Evolutionary conservation across 2,888 invertebrate species (phyloP), one percentile per base, ranked within the genome.

Genomic region (Podabrus alpinus): DNA sequence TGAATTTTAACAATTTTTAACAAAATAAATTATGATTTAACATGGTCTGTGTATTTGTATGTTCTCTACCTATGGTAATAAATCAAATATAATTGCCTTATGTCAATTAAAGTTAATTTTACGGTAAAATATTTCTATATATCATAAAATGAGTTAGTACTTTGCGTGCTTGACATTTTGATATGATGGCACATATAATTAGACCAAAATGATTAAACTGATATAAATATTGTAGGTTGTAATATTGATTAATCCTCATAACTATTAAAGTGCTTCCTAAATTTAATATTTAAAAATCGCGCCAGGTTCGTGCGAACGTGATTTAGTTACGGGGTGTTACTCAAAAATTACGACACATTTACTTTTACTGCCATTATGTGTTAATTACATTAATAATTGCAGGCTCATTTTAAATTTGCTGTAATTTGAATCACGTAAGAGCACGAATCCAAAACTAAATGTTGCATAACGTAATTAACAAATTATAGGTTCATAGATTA

Each of bases 41-140:
- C 21, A 21, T 19, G 62, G 19, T 62, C 19, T n/a, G 17, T 64
- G 19, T 45, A 45, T 45, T 45, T 45, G 45, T 45, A 45, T 45
- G 45, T 45, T n/a, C 45, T n/a, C n/a, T 45, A 45, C 45, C 45
- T 45, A 45, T 64, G 62, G n/a, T 19, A 64, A 64, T 64, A 64
- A 19, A 64, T 64, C 62, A 64, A 64, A 19, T 21, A 19, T 64
- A 64, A 64, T 64, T 64, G 62, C 19, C 62, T 64, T 64, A 21
- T 64, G 19, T 64, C 62, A 64, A 64, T 64, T 64, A 64, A 19
- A 64, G 19, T 17, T 64, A 64, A 64, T 64, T 64, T 64, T 64
- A 64, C 62, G 21, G 62, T 21, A 64, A 64, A 64, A 64, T 64
- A 64, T 64, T 64, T 64, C 62, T 64, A 64, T 64, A 64, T 64